These are phyloP conservation scores for Platyscapa corneri DNA, from an alignment of 1,140 invertebrate genomes.

Conservation along the genomic window DNA sequence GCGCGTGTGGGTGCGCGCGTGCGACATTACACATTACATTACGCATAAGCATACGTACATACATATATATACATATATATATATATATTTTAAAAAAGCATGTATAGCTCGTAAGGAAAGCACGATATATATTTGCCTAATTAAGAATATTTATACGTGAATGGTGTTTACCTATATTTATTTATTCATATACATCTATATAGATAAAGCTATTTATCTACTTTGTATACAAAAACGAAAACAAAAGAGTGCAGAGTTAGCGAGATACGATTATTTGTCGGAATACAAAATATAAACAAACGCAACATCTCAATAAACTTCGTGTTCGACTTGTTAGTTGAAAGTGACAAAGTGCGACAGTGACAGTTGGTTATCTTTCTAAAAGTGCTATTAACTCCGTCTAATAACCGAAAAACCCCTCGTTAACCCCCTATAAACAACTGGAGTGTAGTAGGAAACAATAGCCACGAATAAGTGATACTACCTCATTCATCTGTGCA, in stretches of 20 bases:
- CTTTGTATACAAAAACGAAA: constrained; percentile 8
- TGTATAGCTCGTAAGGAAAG: constrained; percentile 33
- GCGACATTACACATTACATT: too few species aligned
- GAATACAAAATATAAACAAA: background rate
- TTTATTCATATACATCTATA: constrained; percentile 31
- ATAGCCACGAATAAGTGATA: background rate
- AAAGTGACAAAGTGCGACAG: constrained; percentile 16
- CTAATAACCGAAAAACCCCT: background rate
- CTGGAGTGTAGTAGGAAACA: constrained; percentile 4
- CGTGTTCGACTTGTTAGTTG: background rate
- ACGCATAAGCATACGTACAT: too few species aligned
- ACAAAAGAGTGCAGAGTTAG: background rate
- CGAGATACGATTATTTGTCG: too few species aligned
- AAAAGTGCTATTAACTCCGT: constrained; percentile 40
- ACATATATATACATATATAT: background rate
- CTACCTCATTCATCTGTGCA: constrained; percentile 28
- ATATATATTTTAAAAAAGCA: constrained; percentile 33
- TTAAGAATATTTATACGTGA: constrained; percentile 28
- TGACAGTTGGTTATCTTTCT: constrained; percentile 23
- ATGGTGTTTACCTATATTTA: constrained; percentile 38
- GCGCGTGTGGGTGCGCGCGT: too few species aligned
- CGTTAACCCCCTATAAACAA: background rate
- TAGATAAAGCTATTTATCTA: constrained; percentile 26
- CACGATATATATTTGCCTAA: constrained; percentile 43
- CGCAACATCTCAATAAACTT: constrained; percentile 12